Base-by-base conservation (phyloP, 1,140 invertebrate species). In the Ganaspis sp. region DNA sequence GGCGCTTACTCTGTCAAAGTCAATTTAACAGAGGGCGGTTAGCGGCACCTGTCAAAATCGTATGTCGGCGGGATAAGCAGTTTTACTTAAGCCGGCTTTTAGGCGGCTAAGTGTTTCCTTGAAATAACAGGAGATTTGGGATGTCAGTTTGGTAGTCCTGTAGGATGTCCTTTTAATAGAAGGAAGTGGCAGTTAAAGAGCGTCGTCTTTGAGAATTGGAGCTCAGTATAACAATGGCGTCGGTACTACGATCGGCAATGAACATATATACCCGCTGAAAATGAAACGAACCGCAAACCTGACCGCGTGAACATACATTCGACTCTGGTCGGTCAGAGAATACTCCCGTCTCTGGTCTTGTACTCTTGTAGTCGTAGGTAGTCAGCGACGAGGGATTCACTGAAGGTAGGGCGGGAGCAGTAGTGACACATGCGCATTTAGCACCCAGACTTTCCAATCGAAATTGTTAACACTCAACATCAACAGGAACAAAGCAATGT, bases 271-370 rank as follows among this genome's bases (percentile, higher is more conserved):
- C 77, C n/a, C 77, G 77, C 74, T 75, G 40, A 42, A 54, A 76
- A 74, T n/a, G 76, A 49, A 77, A 77, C 72, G 74, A 64, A 72
- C 42, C 64, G 42, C 58, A 49, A 73, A 23, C 40, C 73, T 81
- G 17, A 53, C 40, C 72, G 71, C 42, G 38, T 74, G 75, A 82
- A 69, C 69, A 75, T 76, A 82, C 78, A 80, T 82, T 69, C 78
- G 58, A 82, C 78, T 82, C 78, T 82, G 81, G 80, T 58, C 54
- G 53, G 70, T 40, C 29, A 70, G 37, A 49, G 64, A 34, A 45
- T 76, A 76, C 75, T 64, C 58, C 58, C 58, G 58, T 64, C 58
- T 29, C 58, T 64, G 58, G 58, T 29, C 58, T 64, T 64, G 58
- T 64, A 64, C 23, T 64, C 58, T 64, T 64, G 58, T 64, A 29